Percentiles rank a stretch among this genome's conserved stretches.
phyloP scores from a whole-genome alignment of 2,888 invertebrate species.

The Hypomecis atomaria region DNA sequence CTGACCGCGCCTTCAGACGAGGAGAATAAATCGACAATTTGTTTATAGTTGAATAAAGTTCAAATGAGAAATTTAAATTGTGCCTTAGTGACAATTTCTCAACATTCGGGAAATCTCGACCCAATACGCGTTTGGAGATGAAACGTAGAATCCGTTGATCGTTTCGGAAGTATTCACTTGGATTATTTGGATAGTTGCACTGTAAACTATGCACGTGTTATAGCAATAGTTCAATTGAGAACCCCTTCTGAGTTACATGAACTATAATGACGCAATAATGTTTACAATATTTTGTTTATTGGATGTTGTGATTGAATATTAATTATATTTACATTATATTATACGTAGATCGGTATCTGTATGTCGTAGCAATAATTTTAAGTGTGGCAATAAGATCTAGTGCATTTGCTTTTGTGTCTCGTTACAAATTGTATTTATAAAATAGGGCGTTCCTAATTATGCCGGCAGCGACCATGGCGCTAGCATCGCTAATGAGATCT shows the following conservation, averaged over 20 bases:
- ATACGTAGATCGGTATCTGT: slow-evolving; percentile 73
- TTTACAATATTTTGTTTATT: slow-evolving; percentile 75
- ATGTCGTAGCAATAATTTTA: slow-evolving; percentile 83
- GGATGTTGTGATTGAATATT: slow-evolving; percentile 74
- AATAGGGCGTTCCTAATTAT: slow-evolving; percentile 44
- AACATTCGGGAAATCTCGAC: slow-evolving; percentile 58
- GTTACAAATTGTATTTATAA: slow-evolving; percentile 63
- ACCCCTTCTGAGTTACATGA: slow-evolving; percentile 68
- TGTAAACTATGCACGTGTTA: slow-evolving; percentile 66
- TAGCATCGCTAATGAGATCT: no score
- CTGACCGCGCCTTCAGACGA: slow-evolving; percentile 28
- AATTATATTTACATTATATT: slow-evolving; percentile 74
- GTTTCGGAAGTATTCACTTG: slow-evolving; percentile 53
- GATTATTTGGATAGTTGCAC: slow-evolving; percentile 62
- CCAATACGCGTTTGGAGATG: slow-evolving; percentile 49
- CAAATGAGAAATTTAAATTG: slow-evolving; percentile 81
- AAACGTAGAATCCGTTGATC: slow-evolving; percentile 47
- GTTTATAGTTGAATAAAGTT: slow-evolving; percentile 79
- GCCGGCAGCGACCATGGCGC: no score
- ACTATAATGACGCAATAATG: slow-evolving; percentile 75
- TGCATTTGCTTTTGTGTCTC: slow-evolving; percentile 78
- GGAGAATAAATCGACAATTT: slow-evolving; percentile 70
- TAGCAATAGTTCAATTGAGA: slow-evolving; percentile 40
- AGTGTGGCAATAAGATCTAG: slow-evolving; percentile 82
- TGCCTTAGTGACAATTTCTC: slow-evolving; percentile 79